A percentile compares a stretch with the other conserved stretches of the same genome.
Conservation (phyloP, 2,113 vertebrate genomes). For the Paracanthobrama guichenoti region DNA sequence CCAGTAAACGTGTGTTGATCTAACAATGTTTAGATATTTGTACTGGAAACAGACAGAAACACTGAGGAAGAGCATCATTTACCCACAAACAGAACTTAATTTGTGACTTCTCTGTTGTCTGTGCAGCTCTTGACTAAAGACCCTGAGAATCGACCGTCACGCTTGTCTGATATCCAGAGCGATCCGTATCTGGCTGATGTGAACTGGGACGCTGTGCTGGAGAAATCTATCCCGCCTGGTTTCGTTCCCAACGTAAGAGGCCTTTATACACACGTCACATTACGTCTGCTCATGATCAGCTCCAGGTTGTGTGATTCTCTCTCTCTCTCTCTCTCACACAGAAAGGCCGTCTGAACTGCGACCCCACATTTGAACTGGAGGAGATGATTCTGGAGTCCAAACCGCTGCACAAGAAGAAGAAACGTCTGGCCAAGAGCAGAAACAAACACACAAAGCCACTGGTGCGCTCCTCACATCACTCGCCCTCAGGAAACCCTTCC, state of each 20-base stretch:
- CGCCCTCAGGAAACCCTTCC: too few species aligned
- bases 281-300: neutral
- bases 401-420: conserved; percentile 97
- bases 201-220: conserved; percentile 83
- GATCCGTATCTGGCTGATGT: conserved; percentile 77
- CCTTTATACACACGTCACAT: neutral
- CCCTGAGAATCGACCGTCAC: conserved; percentile 87
- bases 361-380: conserved; percentile 97
- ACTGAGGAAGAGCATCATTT: neutral
- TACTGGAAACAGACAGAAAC: too few species aligned
- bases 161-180: conserved; percentile 82
- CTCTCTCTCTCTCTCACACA: conserved; percentile 61
- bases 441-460: conserved; percentile 95
- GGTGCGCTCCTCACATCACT: conserved; percentile 59
- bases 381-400: conserved; percentile 97
- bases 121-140: conserved; percentile 90
- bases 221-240: conserved; percentile 86
- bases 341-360: conserved; percentile 97
- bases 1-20: too few species aligned
- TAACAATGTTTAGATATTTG: too few species aligned
- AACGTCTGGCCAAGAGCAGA: conserved; percentile 90
- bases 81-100: neutral
- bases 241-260: conserved; percentile 92
- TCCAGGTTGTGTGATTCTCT: neutral
- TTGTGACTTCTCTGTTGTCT: neutral